Conservation (phyloP, 2,888 invertebrate genomes). For the Lasioglossum vierecki region DNA sequence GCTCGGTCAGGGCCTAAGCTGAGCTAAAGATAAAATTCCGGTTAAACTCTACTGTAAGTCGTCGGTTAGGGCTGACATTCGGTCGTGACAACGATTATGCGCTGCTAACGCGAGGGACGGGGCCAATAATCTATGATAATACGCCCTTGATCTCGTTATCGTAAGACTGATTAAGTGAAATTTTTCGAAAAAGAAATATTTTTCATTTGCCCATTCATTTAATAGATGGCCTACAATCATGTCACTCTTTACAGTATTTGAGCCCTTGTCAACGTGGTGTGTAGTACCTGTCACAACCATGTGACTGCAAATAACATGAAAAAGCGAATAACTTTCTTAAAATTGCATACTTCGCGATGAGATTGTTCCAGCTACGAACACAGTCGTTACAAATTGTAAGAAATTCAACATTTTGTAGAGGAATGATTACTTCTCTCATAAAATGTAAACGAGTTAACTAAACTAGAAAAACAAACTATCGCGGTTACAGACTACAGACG, state of each 20-base stretch:
- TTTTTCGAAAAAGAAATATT: neutral
- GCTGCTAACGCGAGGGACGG: slow-evolving; percentile 14
- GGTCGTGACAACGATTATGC: slow-evolving; percentile 36
- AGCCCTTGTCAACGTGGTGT: neutral
- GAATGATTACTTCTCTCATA: neutral
- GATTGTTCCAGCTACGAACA: neutral
- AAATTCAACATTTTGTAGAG: neutral
- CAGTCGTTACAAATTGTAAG: neutral
- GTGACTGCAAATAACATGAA: neutral
- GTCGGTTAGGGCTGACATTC: slow-evolving; percentile 39
- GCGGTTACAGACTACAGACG: neutral
- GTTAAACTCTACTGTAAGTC: slow-evolving; percentile 57
- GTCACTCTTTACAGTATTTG: neutral
- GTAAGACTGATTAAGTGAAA: neutral
- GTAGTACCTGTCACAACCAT: neutral
- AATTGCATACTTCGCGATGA: neutral
- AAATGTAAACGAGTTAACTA: neutral
- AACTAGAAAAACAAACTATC: neutral
- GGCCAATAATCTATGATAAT: slow-evolving; percentile 47
- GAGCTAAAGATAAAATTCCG: slow-evolving; percentile 57
- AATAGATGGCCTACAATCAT: neutral
- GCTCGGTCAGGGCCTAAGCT: slow-evolving; percentile 37
- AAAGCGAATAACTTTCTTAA: neutral
- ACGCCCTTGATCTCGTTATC: neutral
- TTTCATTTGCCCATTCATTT: neutral